These are phyloP conservation scores for Ceryle rudis DNA, from an alignment of 2,797 vertebrate genomes.

Conservation along the genomic window DNA sequence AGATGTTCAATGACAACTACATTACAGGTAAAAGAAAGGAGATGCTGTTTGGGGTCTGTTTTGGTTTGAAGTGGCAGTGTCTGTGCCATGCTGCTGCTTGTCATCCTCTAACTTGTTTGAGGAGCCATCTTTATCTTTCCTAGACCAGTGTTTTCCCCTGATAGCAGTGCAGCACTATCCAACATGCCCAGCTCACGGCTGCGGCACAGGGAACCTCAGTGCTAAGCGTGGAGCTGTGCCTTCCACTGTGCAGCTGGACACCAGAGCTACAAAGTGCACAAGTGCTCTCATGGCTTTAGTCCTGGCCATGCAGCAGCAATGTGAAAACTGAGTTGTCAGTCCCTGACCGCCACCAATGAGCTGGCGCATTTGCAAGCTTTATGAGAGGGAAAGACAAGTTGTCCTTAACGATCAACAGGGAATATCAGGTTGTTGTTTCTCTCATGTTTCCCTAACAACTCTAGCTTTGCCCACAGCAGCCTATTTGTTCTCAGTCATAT, in stretches of 20 bases:
- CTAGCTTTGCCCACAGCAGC: neutral
- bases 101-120: neutral
- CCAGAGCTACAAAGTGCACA: fast-evolving
- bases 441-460: neutral
- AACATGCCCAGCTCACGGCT: fast-evolving
- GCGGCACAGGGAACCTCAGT: neutral
- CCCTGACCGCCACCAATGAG: neutral
- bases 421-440: neutral
- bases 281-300: fast-evolving
- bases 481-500: neutral
- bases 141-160: neutral
- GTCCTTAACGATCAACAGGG: neutral
- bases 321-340: neutral
- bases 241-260: neutral
- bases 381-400: neutral
- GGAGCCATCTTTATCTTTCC: neutral
- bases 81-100: neutral
- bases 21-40: neutral
- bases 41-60: neutral
- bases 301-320: neutral
- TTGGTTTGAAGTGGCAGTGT: neutral
- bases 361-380: neutral
- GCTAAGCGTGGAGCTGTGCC: fast-evolving
- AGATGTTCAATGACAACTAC: neutral
- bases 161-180: neutral